These are phyloP conservation scores for Cromileptes altivelis DNA, from an alignment of 2,113 vertebrate genomes.

Conservation along the genomic window DNA sequence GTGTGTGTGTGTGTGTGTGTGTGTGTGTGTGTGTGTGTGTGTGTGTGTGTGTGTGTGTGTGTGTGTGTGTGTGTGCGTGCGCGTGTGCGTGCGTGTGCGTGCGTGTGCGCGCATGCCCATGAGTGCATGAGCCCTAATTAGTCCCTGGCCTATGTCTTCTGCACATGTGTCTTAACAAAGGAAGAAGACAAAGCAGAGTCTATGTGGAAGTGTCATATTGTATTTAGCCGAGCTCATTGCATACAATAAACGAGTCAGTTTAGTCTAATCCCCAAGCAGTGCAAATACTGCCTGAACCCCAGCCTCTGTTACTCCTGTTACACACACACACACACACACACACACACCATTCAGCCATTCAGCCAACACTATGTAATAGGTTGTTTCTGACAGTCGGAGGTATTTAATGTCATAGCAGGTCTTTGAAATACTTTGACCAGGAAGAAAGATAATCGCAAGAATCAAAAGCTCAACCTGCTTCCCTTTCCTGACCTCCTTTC, in stretches of 20 bases:
- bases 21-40: neutral
- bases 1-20: neutral
- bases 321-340: slow-evolving; percentile 12
- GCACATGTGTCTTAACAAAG: slow-evolving; percentile 59
- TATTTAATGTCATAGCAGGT: slow-evolving; percentile 71
- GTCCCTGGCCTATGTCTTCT: slow-evolving; percentile 57
- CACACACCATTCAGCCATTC: slow-evolving; percentile 22
- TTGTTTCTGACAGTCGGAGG: slow-evolving; percentile 68
- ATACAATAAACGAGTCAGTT: slow-evolving; percentile 49
- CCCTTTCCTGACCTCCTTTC: slow-evolving; percentile 68
- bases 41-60: too few relatives aligned
- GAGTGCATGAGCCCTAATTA: slow-evolving; percentile 64
- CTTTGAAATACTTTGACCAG: slow-evolving; percentile 78
- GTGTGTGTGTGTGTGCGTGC: too few relatives aligned
- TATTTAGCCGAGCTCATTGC: slow-evolving; percentile 46
- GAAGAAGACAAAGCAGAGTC: slow-evolving; percentile 46
- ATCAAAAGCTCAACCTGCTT: slow-evolving; percentile 74
- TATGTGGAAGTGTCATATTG: slow-evolving; percentile 39
- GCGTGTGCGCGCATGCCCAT: neutral
- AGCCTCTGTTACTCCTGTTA: slow-evolving; percentile 29
- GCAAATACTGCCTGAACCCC: slow-evolving; percentile 54
- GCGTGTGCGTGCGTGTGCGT: too few relatives aligned
- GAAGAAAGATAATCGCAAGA: slow-evolving; percentile 66
- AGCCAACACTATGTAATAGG: slow-evolving; percentile 53
- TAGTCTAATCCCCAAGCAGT: slow-evolving; percentile 54